These are phyloP conservation scores for Gnatocerus cornutus DNA, from an alignment of 2,888 invertebrate species.

Conservation along the genomic window DNA sequence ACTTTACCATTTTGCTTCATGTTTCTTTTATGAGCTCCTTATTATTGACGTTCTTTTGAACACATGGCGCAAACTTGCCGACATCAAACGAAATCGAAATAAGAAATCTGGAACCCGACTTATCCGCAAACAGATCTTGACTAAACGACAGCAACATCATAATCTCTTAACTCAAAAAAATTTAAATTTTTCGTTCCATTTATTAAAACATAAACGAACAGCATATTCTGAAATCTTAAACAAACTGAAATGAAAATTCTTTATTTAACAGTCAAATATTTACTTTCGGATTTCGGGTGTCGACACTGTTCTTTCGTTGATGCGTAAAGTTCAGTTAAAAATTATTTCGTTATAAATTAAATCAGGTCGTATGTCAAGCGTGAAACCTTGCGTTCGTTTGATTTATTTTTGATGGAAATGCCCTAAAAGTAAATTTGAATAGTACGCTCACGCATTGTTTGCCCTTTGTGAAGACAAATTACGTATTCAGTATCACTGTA, in stretches of 20 bases:
- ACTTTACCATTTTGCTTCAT: too few species aligned
- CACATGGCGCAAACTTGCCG: conserved; percentile 10
- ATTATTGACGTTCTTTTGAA: neutral
- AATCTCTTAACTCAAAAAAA: conserved; percentile 8
- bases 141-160: neutral
- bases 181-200: conserved; percentile 8
- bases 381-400: conserved; percentile 16
- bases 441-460: conserved; percentile 32
- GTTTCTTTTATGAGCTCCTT: too few species aligned
- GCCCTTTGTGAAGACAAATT: conserved; percentile 35
- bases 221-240: neutral
- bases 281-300: neutral
- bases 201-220: neutral
- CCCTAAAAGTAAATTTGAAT: conserved; percentile 36
- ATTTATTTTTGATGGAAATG: conserved; percentile 30
- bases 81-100: conserved; percentile 18
- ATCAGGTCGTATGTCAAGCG: conserved; percentile 23
- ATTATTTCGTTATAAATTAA: conserved; percentile 25
- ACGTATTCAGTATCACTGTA: conserved; percentile 29
- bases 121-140: conserved; percentile 10
- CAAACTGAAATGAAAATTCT: neutral
- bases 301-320: neutral
- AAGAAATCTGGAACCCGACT: conserved; percentile 8
- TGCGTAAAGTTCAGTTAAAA: conserved; percentile 5
- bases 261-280: conserved; percentile 4